Conservation (phyloP, 2,888 invertebrate species). For the Celastrina argiolus region DNA sequence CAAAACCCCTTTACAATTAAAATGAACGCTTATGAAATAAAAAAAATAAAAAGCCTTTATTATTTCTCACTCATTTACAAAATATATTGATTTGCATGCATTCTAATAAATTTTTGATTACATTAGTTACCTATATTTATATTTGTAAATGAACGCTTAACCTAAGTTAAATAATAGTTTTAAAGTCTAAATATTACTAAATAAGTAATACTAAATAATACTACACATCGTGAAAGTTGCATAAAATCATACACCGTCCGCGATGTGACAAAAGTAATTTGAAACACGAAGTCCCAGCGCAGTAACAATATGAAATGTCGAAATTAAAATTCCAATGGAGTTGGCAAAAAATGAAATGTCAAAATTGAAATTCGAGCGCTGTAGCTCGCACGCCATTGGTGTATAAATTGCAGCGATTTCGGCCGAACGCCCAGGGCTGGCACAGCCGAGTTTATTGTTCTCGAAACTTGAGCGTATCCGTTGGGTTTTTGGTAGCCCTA, state of each 20-base stretch:
- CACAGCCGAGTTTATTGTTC: background rate
- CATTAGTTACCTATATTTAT: no score
- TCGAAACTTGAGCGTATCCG: background rate
- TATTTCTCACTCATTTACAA: no score
- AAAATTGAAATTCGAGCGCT: slow-evolving; percentile 16
- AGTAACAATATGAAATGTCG: slow-evolving; percentile 17
- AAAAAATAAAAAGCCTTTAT: no score
- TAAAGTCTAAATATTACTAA: no score
- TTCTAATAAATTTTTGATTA: no score
- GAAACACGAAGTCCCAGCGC: background rate
- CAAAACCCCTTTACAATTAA: no score
- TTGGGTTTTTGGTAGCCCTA: slow-evolving; percentile 27
- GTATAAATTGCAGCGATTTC: slow-evolving; percentile 20
- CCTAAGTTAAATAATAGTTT: background rate
- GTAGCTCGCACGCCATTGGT: slow-evolving; percentile 17
- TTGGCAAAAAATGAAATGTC: slow-evolving; percentile 19
- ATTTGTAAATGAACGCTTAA: no score
- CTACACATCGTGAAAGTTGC: background rate
- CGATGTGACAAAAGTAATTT: background rate
- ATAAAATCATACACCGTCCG: background rate
- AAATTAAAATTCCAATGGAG: slow-evolving; percentile 20
- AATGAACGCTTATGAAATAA: no score
- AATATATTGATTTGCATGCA: no score
- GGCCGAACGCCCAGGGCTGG: background rate
- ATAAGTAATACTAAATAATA: background rate